A percentile compares a stretch with the other conserved stretches of the same genome.
phyloP scores from a whole-genome alignment of 1,140 invertebrate genomes.

The Coptotermes formosanus region DNA sequence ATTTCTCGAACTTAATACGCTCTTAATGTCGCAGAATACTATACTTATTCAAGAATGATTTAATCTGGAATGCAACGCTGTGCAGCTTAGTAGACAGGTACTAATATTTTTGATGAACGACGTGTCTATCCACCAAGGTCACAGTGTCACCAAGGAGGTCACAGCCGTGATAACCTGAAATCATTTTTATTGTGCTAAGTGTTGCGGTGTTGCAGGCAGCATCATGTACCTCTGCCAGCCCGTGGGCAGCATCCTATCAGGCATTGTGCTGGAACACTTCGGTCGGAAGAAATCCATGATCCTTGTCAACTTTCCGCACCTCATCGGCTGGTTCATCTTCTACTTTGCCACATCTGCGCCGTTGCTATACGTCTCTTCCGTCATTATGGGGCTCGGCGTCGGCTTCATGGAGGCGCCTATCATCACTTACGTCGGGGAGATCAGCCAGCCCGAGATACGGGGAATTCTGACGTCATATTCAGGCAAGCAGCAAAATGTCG shows the following conservation, averaged over 20 bases:
- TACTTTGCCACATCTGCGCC: conserved; percentile 35
- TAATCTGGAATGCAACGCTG: too few relatives aligned
- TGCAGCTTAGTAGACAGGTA: too few relatives aligned
- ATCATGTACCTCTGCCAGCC: conserved; percentile 41
- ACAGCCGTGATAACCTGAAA: too few relatives aligned
- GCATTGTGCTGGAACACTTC: conserved; percentile 35
- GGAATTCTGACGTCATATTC: conserved; percentile 14
- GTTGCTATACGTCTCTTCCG: conserved; percentile 36
- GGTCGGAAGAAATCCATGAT: conserved; percentile 42
- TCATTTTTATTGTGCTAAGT: too few relatives aligned
- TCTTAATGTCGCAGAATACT: not conserved
- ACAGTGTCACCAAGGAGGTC: too few relatives aligned
- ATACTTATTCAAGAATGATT: not conserved
- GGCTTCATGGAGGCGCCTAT: conserved; percentile 30
- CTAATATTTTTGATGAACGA: too few relatives aligned
- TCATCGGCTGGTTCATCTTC: conserved; percentile 40
- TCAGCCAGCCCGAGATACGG: conserved; percentile 25
- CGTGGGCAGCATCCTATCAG: conserved; percentile 40
- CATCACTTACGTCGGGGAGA: conserved; percentile 32
- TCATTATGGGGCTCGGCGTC: conserved; percentile 38
- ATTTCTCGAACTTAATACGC: too few relatives aligned
- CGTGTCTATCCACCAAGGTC: too few relatives aligned
- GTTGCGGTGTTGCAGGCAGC: conserved; percentile 38
- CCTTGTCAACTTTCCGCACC: conserved; percentile 40
- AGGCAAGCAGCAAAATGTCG: not conserved